Evolutionary conservation across 2,797 vertebrate species (phyloP).

Genomic region (Hydrolagus colliei): DNA sequence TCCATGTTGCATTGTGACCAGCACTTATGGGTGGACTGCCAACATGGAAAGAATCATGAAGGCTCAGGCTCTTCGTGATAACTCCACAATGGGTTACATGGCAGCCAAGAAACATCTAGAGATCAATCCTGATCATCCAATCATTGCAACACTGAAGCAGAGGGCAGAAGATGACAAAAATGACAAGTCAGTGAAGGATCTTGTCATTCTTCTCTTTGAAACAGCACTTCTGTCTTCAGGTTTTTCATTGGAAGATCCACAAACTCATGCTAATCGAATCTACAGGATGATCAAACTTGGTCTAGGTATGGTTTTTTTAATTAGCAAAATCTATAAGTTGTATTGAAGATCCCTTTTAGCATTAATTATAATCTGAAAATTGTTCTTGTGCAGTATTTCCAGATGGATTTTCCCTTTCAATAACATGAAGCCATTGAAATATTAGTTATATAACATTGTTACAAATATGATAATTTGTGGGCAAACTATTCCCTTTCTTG

Average conservation of each 20-base stretch:
- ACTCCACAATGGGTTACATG: slow-evolving; percentile 97
- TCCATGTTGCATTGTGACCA: slow-evolving; percentile 89
- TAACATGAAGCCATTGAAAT: no score
- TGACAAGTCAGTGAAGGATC: slow-evolving; percentile 91
- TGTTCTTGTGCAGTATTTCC: no score
- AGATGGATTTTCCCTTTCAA: no score
- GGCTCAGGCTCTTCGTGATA: slow-evolving; percentile 84
- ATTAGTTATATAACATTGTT: no score
- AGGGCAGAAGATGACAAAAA: slow-evolving; percentile 95
- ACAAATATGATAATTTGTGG: no score
- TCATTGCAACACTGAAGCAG: slow-evolving; percentile 80
- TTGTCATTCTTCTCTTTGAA: slow-evolving; percentile 85
- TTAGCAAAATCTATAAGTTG: no score
- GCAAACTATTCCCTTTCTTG: no score
- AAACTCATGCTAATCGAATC: slow-evolving; percentile 89
- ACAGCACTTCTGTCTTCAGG: slow-evolving; percentile 85
- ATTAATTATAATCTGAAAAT: no score
- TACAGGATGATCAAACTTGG: slow-evolving; percentile 97
- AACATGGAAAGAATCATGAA: slow-evolving; percentile 99
- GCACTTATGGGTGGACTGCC: slow-evolving; percentile 88
- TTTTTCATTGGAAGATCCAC: slow-evolving; percentile 87
- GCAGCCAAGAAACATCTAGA: slow-evolving; percentile 94
- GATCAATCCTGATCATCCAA: slow-evolving; percentile 85
- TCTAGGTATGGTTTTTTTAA: slow-evolving; percentile 64
- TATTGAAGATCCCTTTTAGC: no score